A percentile compares a stretch with the other conserved stretches of the same genome.
phyloP scores from a whole-genome alignment of 1,140 invertebrate genomes.

The Bathynomus jamesi region DNA sequence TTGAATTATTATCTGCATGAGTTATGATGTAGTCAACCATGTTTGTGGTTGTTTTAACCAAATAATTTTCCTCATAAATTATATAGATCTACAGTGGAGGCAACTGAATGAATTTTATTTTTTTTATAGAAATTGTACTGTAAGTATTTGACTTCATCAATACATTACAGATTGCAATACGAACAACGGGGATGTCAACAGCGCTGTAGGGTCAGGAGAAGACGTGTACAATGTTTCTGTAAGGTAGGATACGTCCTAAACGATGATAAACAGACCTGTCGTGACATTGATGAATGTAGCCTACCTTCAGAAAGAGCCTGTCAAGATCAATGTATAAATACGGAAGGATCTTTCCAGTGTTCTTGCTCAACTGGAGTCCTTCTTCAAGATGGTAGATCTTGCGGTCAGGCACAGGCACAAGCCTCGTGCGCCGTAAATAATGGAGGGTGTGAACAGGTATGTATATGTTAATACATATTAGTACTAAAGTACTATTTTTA shows the following conservation, averaged over 20 bases:
- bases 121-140: too few species aligned
- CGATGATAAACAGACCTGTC: constrained; percentile 8
- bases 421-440: constrained; percentile 4
- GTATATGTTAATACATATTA: too few species aligned
- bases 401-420: too few species aligned
- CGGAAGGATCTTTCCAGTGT: neutral
- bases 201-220: neutral
- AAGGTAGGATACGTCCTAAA: constrained; percentile 6
- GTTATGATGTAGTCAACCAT: too few species aligned
- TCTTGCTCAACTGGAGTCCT: neutral
- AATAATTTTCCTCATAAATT: too few species aligned
- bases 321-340: constrained; percentile 16
- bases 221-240: constrained; percentile 11
- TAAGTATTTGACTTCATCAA: too few species aligned
- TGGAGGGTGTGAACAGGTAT: constrained; percentile 6
- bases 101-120: too few species aligned
- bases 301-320: constrained; percentile 30
- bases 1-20: too few species aligned
- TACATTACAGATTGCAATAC: too few species aligned
- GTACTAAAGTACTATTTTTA: too few species aligned
- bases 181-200: constrained; percentile 10
- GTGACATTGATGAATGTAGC: constrained; percentile 7
- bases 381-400: neutral
- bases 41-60: too few species aligned
- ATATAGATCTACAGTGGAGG: too few species aligned